A percentile compares a stretch with the other conserved stretches of the same genome.
Conservation (phyloP, 2,888 invertebrate genomes). For the Halocaridina rubra region DNA sequence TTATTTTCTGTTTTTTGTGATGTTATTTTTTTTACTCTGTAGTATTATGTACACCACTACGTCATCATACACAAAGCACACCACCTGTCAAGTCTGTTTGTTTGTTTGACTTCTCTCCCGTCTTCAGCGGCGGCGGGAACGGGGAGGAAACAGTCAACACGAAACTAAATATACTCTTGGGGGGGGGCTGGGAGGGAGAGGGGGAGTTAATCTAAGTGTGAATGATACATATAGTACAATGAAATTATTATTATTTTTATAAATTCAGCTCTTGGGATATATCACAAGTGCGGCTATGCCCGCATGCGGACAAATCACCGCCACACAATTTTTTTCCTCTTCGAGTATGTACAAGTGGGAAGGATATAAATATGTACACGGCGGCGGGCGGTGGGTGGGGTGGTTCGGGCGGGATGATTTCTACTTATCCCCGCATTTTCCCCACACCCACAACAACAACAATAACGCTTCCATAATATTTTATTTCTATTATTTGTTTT, state of each 20-base stretch:
- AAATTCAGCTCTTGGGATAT: slow-evolving; percentile 57
- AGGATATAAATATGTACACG: slow-evolving; percentile 54
- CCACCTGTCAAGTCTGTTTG: slow-evolving; percentile 30
- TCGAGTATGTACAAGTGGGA: slow-evolving; percentile 43
- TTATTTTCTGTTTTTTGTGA: too few relatives aligned
- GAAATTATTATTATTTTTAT: slow-evolving; percentile 50
- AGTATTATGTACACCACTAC: slow-evolving; percentile 33
- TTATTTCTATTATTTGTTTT: neutral
- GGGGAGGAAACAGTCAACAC: slow-evolving; percentile 56
- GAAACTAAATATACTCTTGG: slow-evolving; percentile 59
- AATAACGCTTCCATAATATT: slow-evolving; percentile 28
- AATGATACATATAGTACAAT: slow-evolving; percentile 60
- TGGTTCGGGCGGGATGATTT: too few relatives aligned
- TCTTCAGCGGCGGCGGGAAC: slow-evolving; percentile 40
- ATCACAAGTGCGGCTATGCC: slow-evolving; percentile 51
- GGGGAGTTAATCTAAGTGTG: slow-evolving; percentile 58
- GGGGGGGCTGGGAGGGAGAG: too few relatives aligned
- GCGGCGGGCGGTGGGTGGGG: slow-evolving; percentile 36
- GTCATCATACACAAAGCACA: slow-evolving; percentile 16
- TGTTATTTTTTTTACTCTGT: too few relatives aligned
- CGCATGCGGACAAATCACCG: slow-evolving; percentile 17
- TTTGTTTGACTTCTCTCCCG: too few relatives aligned
- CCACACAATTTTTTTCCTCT: slow-evolving; percentile 23
- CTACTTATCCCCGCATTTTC: too few relatives aligned
- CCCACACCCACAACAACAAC: neutral